Evolutionary conservation across 2,888 invertebrate genomes (phyloP).

Genomic region (Zonitis immaculata): DNA sequence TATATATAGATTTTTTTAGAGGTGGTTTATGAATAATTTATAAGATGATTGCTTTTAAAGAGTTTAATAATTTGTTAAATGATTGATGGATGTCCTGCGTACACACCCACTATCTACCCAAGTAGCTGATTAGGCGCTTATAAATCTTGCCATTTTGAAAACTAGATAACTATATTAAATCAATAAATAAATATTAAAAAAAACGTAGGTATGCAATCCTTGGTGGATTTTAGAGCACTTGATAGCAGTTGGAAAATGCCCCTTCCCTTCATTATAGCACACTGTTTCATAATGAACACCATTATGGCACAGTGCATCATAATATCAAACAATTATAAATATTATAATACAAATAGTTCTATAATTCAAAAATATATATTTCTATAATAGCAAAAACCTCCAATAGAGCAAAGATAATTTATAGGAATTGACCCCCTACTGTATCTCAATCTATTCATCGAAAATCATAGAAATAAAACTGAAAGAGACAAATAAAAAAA

Average conservation of each 20-base stretch:
- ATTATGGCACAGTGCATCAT: too few species aligned
- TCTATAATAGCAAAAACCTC: too few species aligned
- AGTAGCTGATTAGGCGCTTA: conserved; percentile 12
- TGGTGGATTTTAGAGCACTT: too few species aligned
- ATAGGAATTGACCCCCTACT: conserved; percentile 6
- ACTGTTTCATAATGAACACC: too few species aligned
- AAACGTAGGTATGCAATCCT: too few species aligned
- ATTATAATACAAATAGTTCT: too few species aligned
- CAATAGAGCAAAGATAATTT: not conserved
- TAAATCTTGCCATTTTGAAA: conserved; percentile 11
- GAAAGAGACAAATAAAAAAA: conserved; percentile 6
- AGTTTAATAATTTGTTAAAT: conserved; percentile 12
- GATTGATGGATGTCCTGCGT: conserved; percentile 17
- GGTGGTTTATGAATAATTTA: conserved; percentile 19
- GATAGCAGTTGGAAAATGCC: too few species aligned
- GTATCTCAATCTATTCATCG: conserved; percentile 10
- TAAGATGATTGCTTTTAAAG: conserved; percentile 9
- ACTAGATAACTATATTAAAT: conserved; percentile 1
- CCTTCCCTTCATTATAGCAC: too few species aligned
- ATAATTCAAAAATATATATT: too few species aligned
- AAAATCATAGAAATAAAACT: conserved; percentile 1
- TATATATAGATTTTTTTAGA: too few species aligned
- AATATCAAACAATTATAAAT: too few species aligned
- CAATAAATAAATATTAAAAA: too few species aligned
- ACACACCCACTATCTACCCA: conserved; percentile 18